A percentile compares a stretch with the other conserved stretches of the same genome.
These are phyloP conservation scores for Malurus elegans DNA, from an alignment of 2,113 vertebrate genomes.

Conservation along the genomic window DNA sequence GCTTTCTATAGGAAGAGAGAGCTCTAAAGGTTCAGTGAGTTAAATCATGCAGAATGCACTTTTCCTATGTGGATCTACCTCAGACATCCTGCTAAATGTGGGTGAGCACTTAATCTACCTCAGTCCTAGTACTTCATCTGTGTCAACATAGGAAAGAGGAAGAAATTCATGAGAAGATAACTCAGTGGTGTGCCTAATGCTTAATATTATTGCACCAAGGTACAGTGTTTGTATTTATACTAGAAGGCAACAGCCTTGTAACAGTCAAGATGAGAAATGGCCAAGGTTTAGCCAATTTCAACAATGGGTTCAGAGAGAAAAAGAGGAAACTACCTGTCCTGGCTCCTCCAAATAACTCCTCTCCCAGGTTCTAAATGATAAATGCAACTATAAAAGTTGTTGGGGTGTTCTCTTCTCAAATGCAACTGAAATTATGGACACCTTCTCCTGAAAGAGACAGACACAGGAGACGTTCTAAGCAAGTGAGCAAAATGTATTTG, in stretches of 20 bases:
- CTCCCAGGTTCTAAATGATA: constrained; percentile 6
- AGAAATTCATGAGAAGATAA: not conserved
- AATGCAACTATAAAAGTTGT: constrained; percentile 23
- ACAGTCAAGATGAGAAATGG: constrained; percentile 27
- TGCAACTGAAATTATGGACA: constrained; percentile 6
- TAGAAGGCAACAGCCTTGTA: not conserved
- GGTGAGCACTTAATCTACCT: not conserved
- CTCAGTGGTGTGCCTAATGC: not conserved
- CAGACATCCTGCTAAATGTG: not conserved
- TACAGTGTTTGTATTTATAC: not conserved
- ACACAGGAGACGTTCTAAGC: not conserved
- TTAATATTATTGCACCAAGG: not conserved
- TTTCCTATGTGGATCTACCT: not conserved
- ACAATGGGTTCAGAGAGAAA: not conserved
- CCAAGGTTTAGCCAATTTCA: constrained; percentile 31
- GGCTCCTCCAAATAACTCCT: not conserved
- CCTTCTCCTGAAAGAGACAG: constrained; percentile 9
- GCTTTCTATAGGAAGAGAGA: not conserved
- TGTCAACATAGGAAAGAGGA: not conserved
- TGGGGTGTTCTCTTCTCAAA: constrained; percentile 26
- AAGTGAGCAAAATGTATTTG: constrained; percentile 23
- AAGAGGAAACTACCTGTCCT: not conserved
- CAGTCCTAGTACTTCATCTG: not conserved
- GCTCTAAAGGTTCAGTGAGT: not conserved
- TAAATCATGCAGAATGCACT: not conserved